A percentile compares a stretch with the other conserved stretches of the same genome.
phyloP scores from a whole-genome alignment of 1,140 invertebrate genomes.

The Aphis gossypii region DNA sequence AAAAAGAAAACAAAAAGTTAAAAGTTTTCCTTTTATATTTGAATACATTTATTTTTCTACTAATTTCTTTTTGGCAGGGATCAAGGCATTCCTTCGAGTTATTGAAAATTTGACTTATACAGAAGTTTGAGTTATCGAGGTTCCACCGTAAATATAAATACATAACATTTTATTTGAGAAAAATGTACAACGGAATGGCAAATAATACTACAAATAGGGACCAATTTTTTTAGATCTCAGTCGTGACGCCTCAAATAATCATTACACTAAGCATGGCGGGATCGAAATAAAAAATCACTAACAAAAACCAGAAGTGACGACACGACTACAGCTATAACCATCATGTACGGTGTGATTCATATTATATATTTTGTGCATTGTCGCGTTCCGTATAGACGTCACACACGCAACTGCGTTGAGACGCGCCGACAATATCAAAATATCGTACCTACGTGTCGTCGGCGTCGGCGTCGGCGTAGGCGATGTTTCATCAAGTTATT shows the following conservation, averaged over 20 bases:
- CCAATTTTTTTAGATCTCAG: neutral
- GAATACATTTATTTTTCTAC: neutral
- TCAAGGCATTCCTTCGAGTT: no score
- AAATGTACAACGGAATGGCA: neutral
- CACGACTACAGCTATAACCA: neutral
- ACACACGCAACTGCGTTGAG: neutral
- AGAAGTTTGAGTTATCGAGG: no score
- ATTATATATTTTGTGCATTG: neutral
- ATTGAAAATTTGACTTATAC: no score
- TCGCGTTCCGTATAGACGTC: neutral
- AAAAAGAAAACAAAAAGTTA: no score
- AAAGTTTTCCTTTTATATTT: neutral
- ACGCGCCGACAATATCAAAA: slow-evolving; percentile 31
- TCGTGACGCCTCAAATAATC: neutral
- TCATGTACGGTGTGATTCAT: neutral
- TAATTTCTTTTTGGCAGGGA: neutral
- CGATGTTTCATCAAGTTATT: neutral
- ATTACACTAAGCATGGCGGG: neutral
- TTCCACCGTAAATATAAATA: no score
- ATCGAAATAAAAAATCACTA: neutral
- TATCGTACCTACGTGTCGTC: slow-evolving; percentile 1
- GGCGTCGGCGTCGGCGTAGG: neutral
- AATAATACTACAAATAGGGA: neutral
- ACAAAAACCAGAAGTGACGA: slow-evolving; percentile 19
- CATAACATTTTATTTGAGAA: neutral